Evolutionary conservation across 2,113 vertebrate species (phyloP).

Genomic region (Phalacrocorax brasilianus): DNA sequence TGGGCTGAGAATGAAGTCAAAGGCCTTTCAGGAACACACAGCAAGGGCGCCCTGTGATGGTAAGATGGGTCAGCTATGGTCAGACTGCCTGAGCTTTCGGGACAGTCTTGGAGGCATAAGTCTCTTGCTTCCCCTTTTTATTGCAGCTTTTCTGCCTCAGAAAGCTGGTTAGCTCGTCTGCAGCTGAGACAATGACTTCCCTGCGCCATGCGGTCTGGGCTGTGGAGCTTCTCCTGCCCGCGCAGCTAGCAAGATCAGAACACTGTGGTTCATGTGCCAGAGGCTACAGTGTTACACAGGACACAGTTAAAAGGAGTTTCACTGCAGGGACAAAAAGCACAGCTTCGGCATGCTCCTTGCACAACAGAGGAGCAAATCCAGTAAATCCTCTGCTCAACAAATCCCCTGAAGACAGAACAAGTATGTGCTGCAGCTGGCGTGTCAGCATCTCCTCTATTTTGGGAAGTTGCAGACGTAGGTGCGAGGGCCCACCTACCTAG

Average conservation of each 20-base stretch:
- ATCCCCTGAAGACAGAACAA: not conserved
- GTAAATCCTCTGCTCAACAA: not conserved
- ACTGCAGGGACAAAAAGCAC: not conserved
- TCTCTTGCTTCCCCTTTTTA: not conserved
- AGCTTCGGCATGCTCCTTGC: not conserved
- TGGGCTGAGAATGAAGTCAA: not conserved
- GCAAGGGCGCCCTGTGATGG: not conserved
- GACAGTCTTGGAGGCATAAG: not conserved
- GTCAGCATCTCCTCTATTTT: not conserved
- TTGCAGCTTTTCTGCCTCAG: not conserved
- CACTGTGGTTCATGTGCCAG: not conserved
- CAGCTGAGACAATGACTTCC: not conserved
- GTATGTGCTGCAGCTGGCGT: rapidly evolving
- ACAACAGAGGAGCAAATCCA: not conserved
- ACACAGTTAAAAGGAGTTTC: not conserved
- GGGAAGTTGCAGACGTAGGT: not conserved
- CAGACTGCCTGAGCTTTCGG: not conserved
- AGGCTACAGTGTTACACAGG: not conserved
- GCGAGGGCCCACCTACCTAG: not conserved
- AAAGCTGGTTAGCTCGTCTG: not conserved
- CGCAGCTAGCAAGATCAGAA: not conserved
- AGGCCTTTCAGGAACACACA: not conserved
- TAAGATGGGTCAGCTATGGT: not conserved
- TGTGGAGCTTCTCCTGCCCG: not conserved
- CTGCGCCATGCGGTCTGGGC: not conserved